Conservation (phyloP, 2,797 vertebrate genomes). For the Anguilla marmorata region DNA sequence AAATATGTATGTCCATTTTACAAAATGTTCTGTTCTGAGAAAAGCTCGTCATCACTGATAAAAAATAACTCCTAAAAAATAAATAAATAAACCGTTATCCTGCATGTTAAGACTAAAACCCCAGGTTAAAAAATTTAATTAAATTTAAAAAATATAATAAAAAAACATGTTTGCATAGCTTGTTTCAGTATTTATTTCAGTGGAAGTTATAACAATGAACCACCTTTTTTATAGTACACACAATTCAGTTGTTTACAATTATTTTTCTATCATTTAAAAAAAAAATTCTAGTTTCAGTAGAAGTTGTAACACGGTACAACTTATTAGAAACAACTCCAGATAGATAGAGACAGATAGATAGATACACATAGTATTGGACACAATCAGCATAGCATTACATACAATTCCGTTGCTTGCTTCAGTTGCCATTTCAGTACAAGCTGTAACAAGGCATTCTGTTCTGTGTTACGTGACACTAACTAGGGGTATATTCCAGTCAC, state of each 20-base stretch:
- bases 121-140: too few relatives aligned
- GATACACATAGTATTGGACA: neutral
- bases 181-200: too few relatives aligned
- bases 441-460: neutral
- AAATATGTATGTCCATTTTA: conserved; percentile 5
- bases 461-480: neutral
- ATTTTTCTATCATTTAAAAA: too few relatives aligned
- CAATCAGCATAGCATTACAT: neutral
- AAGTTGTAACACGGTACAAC: too few relatives aligned
- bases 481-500: neutral
- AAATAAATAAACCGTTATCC: neutral
- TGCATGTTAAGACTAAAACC: neutral
- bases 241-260: too few relatives aligned
- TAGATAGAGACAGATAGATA: too few relatives aligned
- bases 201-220: too few relatives aligned
- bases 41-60: neutral
- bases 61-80: neutral
- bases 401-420: neutral
- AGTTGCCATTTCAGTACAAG: neutral
- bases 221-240: too few relatives aligned
- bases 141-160: too few relatives aligned
- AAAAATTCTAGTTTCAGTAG: too few relatives aligned
- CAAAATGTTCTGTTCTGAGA: neutral
- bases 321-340: too few relatives aligned
- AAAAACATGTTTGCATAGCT: too few relatives aligned